These are phyloP conservation scores for Idaea biselata DNA, from an alignment of 2,888 invertebrate genomes.

Conservation along the genomic window DNA sequence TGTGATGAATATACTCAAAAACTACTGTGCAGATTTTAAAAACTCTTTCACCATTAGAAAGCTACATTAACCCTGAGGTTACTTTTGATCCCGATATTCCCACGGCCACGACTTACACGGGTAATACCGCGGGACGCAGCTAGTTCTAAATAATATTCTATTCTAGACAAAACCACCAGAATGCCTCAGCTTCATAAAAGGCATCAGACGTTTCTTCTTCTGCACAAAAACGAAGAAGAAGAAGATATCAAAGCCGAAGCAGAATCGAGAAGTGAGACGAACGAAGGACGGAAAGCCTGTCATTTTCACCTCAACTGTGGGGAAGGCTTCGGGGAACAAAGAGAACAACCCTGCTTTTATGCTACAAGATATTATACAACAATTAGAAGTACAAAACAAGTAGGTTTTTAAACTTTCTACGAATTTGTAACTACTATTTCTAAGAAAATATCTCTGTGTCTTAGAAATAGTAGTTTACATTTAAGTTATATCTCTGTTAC, in stretches of 20 bases:
- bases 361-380: conserved; percentile 85
- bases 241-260: conserved; percentile 43
- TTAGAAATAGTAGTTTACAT: too few species aligned
- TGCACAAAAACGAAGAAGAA: conserved; percentile 69
- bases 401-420: conserved; percentile 37
- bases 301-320: conserved; percentile 72
- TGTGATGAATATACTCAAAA: too few species aligned
- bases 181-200: conserved; percentile 68
- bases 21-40: too few species aligned
- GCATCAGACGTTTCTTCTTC: conserved; percentile 70
- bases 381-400: conserved; percentile 85
- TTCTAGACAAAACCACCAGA: conserved; percentile 67
- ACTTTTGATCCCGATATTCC: too few species aligned
- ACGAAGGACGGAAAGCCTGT: conserved; percentile 50
- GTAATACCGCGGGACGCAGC: too few species aligned
- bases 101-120: too few species aligned
- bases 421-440: too few species aligned
- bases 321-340: conserved; percentile 65
- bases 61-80: too few species aligned
- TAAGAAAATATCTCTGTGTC: too few species aligned
- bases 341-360: conserved; percentile 80
- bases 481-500: too few species aligned
- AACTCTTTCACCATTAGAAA: too few species aligned
- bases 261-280: conserved; percentile 30
- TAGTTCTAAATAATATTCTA: neutral